Conservation (phyloP, 2,888 invertebrate genomes). For the Spilarctia lutea region DNA sequence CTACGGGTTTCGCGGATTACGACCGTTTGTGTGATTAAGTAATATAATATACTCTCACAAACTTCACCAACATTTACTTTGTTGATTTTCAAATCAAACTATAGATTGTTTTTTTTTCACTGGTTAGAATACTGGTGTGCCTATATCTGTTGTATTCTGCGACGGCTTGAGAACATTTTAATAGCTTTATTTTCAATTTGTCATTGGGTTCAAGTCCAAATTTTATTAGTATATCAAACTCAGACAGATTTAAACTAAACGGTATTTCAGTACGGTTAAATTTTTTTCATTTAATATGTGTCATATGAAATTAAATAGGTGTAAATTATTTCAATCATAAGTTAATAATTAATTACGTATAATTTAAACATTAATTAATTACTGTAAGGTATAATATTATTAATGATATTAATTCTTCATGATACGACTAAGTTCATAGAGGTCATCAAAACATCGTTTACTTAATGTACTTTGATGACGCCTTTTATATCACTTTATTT, state of each 20-base stretch:
- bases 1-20: not conserved
- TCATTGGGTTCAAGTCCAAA: not conserved
- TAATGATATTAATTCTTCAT: not conserved
- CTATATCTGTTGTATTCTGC: not conserved
- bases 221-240: not conserved
- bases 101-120: not conserved
- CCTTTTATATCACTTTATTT: not conserved
- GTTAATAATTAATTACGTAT: not conserved
- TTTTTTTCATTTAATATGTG: not conserved
- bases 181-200: not conserved
- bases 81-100: not conserved
- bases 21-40: not conserved
- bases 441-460: not conserved
- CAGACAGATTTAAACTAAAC: not conserved
- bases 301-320: not conserved
- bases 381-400: not conserved
- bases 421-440: not conserved
- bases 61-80: not conserved
- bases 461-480: not conserved
- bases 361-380: not conserved
- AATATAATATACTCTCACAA: not conserved
- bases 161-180: not conserved
- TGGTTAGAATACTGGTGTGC: not conserved
- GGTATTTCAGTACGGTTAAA: not conserved
- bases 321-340: not conserved